Evolutionary conservation across 1,140 invertebrate species (phyloP).

Genomic region (Diorhabda sublineata): DNA sequence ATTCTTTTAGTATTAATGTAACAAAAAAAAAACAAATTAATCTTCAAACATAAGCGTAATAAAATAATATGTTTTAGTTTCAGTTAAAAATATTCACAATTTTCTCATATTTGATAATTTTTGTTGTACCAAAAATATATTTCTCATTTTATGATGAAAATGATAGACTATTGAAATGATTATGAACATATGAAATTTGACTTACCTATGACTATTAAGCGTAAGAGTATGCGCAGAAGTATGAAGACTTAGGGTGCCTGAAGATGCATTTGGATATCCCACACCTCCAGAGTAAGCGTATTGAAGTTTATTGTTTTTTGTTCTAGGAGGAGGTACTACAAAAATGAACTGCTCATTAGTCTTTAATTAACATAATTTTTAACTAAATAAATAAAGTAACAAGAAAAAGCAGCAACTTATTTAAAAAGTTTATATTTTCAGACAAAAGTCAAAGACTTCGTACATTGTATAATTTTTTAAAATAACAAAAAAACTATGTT

Average conservation of each 20-base stretch:
- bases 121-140: too few relatives aligned
- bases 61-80: too few relatives aligned
- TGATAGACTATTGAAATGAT: too few relatives aligned
- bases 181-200: neutral
- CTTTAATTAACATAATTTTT: neutral
- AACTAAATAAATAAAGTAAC: neutral
- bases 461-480: too few relatives aligned
- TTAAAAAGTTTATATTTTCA: slow-evolving; percentile 1
- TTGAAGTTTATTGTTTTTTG: slow-evolving; percentile 36
- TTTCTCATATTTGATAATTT: too few relatives aligned
- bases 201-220: slow-evolving; percentile 48
- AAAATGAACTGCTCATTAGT: slow-evolving; percentile 11
- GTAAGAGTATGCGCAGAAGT: slow-evolving; percentile 42
- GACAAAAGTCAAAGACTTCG: neutral
- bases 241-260: slow-evolving; percentile 36
- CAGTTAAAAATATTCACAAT: too few relatives aligned
- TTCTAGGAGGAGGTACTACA: slow-evolving; percentile 29
- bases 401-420: neutral
- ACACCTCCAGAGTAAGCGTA: slow-evolving; percentile 38
- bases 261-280: slow-evolving; percentile 32
- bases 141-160: too few relatives aligned
- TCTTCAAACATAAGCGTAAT: too few relatives aligned
- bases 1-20: too few relatives aligned
- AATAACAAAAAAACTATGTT: too few relatives aligned
- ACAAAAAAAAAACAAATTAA: too few relatives aligned